Base-by-base conservation (phyloP, 2,113 vertebrate genomes). In the Cyprinodon tularosa region DNA sequence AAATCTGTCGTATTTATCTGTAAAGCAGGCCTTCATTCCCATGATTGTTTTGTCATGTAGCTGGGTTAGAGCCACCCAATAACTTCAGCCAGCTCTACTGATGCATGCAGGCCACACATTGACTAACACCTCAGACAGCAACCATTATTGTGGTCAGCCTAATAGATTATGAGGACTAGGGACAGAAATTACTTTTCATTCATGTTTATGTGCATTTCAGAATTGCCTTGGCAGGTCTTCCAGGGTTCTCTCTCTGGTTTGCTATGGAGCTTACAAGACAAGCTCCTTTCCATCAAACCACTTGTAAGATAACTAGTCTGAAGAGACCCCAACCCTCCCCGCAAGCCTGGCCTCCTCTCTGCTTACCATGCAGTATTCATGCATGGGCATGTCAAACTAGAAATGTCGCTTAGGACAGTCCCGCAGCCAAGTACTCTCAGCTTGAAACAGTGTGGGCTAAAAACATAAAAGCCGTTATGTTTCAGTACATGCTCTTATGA, bases 331-430 rank as follows among this genome's bases (percentile, higher is more conserved):
- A 29, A 29, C 20, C 50, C 20, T 45, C 71, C 37, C 65, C 42
- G n/a, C 81, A 84, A 81, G 50, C 57, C n/a, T 13, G 74, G 44
- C 71, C 62, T 74, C 47, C 61, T 63, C 44, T 38, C 59, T 15
- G 61, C 66, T 48, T 10, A 22, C 53, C 71, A 69, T 83, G 77
- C 82, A 86, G 63, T 77, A 83, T 89, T 87, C 79, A 86, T 87
- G 74, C 72, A 3, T 48, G 69, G 72, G 50, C 61, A 66, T 77
- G 68, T 71, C 71, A 66, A 86, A 75, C 70, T 60, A 86, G 82
- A 83, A 60, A 67, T 57, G 67, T 86, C 83, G 83, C 68, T 73
- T 36, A 81, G 78, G 80, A 83, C 68, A 66, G 61, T 72, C 76
- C 64, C 66, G 67, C 78, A 72, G 72, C 77, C 81, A 36, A 80